Evolutionary conservation across 2,113 vertebrate genomes (phyloP), one percentile per base, ranked within the genome.

Genomic region (Neogobius melanostomus): DNA sequence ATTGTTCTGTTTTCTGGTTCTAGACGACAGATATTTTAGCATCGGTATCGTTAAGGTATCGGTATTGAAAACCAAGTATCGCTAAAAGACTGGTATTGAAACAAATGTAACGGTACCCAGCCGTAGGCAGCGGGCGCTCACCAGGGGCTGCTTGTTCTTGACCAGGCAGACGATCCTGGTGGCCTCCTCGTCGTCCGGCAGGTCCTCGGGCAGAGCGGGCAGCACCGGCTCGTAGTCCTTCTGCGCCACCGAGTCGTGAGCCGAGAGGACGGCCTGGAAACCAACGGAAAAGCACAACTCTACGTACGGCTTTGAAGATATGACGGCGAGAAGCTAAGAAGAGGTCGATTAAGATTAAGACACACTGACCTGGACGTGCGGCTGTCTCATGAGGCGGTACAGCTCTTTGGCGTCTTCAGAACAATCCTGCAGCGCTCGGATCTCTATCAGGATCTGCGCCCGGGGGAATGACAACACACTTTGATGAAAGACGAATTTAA

Each of bases 61-160:
- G 4, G 28, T 36, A 36, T 21, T 21, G 21, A 21, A 36, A 36
- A 5, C 28, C 28, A 36, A 36, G 28, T 36, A 36, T 36, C 3
- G 28, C 4, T 36, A 36, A 11, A 49, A 8, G 12, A 49, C 48
- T 49, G 48, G 10, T 11, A 48, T 48, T 9, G 11, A 11, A 11
- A 49, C 48, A 4, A 14, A 6, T 2, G 48, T 12, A 11, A 50
- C 48, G 4, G 48, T 4, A 50, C 49, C 49, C 5, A 6, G 10
- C 11, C 1, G 51, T 36, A 3, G 15, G 16, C n/a, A 52, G 51
- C 2, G 15, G 62, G 1, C 5, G 72, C 93, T 95, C 88, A 98
- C 98, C 95, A 99, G 88, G 16, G 97, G 94, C 79, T 99, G 97
- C 36, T 98, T 97, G 89, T 98, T 99, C 88, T 98, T 99, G 66